A percentile compares a stretch with the other conserved stretches of the same genome.
These are phyloP conservation scores for Acanthisitta chloris DNA, from an alignment of 2,113 vertebrate species.

Conservation along the genomic window DNA sequence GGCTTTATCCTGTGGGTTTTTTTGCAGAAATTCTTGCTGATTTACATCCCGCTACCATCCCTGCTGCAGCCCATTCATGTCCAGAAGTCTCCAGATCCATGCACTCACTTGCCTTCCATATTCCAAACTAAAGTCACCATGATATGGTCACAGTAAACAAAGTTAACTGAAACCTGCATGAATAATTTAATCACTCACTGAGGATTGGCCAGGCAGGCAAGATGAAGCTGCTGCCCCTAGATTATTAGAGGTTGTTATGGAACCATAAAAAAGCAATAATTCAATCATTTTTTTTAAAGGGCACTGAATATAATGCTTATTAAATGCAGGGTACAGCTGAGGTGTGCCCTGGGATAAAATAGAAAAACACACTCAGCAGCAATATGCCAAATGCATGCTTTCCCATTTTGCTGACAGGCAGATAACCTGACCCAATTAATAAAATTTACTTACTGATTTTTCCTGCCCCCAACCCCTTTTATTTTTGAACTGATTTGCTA, in stretches of 20 bases:
- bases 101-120: background rate
- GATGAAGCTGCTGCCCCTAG: slow-evolving; percentile 52
- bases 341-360: slow-evolving; percentile 24
- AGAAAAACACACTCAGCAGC: slow-evolving; percentile 54
- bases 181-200: slow-evolving; percentile 64
- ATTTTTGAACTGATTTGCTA: background rate
- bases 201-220: slow-evolving; percentile 24
- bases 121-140: background rate
- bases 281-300: slow-evolving; percentile 72
- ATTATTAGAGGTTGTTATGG: slow-evolving; percentile 77
- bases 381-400: background rate
- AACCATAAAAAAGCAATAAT: slow-evolving; percentile 73
- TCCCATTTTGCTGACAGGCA: slow-evolving; percentile 25
- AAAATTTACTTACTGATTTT: slow-evolving; percentile 37
- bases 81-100: background rate
- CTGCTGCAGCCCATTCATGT: fast-evolving
- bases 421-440: slow-evolving; percentile 48
- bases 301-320: slow-evolving; percentile 58
- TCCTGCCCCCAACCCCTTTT: fast-evolving
- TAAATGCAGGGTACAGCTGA: slow-evolving; percentile 57
- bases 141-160: slow-evolving; percentile 47
- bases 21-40: fast-evolving
- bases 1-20: fast-evolving
- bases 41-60: fast-evolving
- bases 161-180: slow-evolving; percentile 52